phyloP scores from a whole-genome alignment of 2,888 invertebrate genomes.

The Agapostemon virescens region DNA sequence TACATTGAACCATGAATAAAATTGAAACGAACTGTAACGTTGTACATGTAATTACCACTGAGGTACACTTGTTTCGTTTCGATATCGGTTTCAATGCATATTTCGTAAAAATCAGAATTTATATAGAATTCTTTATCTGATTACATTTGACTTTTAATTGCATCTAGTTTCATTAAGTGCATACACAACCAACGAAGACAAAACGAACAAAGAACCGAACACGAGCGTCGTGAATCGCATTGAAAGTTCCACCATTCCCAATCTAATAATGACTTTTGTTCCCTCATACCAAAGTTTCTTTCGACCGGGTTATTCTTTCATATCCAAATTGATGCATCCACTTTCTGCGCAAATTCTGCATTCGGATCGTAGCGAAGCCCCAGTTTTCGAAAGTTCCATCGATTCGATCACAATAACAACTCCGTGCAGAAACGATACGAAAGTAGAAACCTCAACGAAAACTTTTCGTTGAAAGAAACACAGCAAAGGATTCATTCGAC shows the following conservation, averaged over 20 bases:
- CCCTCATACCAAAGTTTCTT: constrained; percentile 35
- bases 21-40: no score
- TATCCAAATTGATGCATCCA: constrained; percentile 54
- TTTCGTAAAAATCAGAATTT: neutral
- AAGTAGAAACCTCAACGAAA: constrained; percentile 1
- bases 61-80: neutral
- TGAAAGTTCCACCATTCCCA: constrained; percentile 20
- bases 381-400: constrained; percentile 38
- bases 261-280: constrained; percentile 51
- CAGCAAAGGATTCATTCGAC: neutral
- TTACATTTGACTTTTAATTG: constrained; percentile 5
- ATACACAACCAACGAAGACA: neutral
- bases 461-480: constrained; percentile 9
- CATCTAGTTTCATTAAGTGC: neutral
- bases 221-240: constrained; percentile 20
- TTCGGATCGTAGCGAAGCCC: neutral
- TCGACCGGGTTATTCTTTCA: constrained; percentile 40
- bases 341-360: constrained; percentile 51
- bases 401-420: constrained; percentile 50
- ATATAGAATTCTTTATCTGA: neutral
- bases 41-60: no score
- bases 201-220: neutral
- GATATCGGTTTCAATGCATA: neutral
- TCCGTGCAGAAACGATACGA: constrained; percentile 39
- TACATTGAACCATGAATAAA: neutral